A percentile compares a stretch with the other conserved stretches of the same genome.
Evolutionary conservation across 2,113 vertebrate genomes (phyloP).

Genomic region (Plecotus auritus): DNA sequence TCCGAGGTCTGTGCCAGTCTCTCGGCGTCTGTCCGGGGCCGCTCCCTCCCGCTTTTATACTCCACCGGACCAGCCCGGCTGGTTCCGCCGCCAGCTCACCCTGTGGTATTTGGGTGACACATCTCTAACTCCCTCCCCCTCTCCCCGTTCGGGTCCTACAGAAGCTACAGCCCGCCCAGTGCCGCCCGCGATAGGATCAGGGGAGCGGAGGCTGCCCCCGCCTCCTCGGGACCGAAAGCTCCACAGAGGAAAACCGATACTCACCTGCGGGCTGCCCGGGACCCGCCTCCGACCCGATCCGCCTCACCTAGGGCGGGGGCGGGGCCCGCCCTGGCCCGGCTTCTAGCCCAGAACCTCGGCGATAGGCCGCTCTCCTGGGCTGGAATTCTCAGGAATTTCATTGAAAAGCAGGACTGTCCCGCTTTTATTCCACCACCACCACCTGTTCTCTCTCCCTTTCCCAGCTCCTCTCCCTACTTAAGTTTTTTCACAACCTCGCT

Average conservation of each 20-base stretch:
- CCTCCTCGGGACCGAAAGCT: slow-evolving; percentile 59
- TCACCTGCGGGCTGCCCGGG: not conserved
- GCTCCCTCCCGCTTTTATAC: slow-evolving; percentile 57
- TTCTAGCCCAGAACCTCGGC: accelerated
- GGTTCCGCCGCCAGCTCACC: slow-evolving; percentile 60
- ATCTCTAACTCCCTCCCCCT: not conserved
- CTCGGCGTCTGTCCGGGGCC: slow-evolving; percentile 5
- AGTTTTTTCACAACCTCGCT: not conserved
- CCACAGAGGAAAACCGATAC: slow-evolving; percentile 51
- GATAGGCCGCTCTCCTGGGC: accelerated
- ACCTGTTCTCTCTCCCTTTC: not conserved
- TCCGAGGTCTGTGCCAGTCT: not conserved
- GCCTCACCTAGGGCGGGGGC: not conserved
- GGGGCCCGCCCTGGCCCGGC: not conserved
- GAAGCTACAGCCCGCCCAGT: not conserved
- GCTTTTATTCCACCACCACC: too few relatives aligned
- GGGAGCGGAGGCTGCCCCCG: not conserved
- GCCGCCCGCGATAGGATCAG: slow-evolving; percentile 33
- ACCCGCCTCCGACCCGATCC: not conserved
- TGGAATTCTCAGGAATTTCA: not conserved
- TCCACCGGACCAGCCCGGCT: slow-evolving; percentile 59
- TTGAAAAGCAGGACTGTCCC: not conserved
- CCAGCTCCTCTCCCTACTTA: accelerated
- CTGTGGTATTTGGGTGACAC: slow-evolving; percentile 55
- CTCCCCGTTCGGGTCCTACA: not conserved